Conservation (phyloP, 2,113 vertebrate genomes). For the Nothobranchius furzeri region DNA sequence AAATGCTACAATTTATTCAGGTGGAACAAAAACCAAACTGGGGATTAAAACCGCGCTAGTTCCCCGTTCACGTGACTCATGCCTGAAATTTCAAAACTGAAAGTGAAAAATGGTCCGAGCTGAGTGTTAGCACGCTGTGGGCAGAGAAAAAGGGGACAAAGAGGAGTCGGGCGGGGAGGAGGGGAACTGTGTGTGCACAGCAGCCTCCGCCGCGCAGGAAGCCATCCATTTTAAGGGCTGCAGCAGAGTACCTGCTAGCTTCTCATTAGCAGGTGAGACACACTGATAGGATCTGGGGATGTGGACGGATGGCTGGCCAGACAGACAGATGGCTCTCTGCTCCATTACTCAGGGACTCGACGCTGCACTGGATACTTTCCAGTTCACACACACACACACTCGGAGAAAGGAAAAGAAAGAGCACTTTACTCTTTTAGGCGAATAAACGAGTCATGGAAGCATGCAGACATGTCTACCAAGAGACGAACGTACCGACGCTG, state of each 20-base stretch:
- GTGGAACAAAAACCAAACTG: neutral
- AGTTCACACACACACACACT: neutral
- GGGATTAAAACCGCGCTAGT: neutral
- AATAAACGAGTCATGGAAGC: conserved; percentile 35
- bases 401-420: conserved; percentile 20
- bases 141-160: conserved; percentile 4
- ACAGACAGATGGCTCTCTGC: conserved; percentile 48
- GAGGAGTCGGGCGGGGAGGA: conserved; percentile 12
- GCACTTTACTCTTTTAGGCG: conserved; percentile 40
- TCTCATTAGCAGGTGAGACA: conserved; percentile 60
- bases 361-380: conserved; percentile 22
- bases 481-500: conserved; percentile 22
- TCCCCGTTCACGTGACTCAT: neutral
- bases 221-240: conserved; percentile 48
- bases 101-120: neutral
- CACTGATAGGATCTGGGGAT: conserved; percentile 36
- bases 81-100: neutral
- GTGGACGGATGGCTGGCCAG: conserved; percentile 23
- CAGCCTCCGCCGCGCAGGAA: conserved; percentile 31
- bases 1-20: conserved; percentile 19
- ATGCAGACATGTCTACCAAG: conserved; percentile 10
- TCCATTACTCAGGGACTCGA: conserved; percentile 44
- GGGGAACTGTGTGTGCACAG: conserved; percentile 7
- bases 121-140: conserved; percentile 15
- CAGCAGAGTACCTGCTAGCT: conserved; percentile 49